These are phyloP conservation scores for Augiades crinisus DNA, from an alignment of 2,888 invertebrate species.

Conservation along the genomic window DNA sequence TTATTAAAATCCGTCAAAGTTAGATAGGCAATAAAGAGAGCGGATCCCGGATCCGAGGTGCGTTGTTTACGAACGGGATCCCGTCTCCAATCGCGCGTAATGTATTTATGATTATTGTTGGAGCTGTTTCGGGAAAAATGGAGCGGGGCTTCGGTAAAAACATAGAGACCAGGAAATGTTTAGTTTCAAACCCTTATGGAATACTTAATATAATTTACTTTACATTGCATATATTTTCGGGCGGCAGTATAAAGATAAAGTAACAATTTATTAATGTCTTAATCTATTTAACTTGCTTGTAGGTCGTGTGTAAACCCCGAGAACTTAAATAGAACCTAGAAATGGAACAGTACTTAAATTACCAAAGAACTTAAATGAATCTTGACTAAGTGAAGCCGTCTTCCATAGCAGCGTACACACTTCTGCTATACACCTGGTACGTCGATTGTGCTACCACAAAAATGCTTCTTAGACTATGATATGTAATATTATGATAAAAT, in stretches of 20 bases:
- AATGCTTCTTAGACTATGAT: no score
- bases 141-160: slow-evolving; percentile 4
- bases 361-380: no score
- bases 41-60: slow-evolving; percentile 41
- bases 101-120: slow-evolving; percentile 81
- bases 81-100: slow-evolving; percentile 75
- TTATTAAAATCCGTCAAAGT: slow-evolving; percentile 73
- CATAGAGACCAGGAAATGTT: slow-evolving; percentile 4
- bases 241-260: no score
- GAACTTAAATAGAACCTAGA: no score
- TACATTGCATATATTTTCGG: not conserved
- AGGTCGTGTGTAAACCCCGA: no score
- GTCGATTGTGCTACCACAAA: no score
- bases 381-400: no score
- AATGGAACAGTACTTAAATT: not conserved
- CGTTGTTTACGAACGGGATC: slow-evolving; percentile 74
- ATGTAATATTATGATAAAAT: no score
- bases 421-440: no score
- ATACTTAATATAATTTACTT: not conserved
- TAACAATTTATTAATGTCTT: no score
- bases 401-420: no score
- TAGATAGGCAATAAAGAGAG: slow-evolving; percentile 74
- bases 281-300: no score
- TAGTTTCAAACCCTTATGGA: slow-evolving; percentile 3
- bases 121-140: slow-evolving; percentile 36